A percentile compares a stretch with the other conserved stretches of the same genome.
Conservation (phyloP, 2,888 invertebrate genomes). For the Epirrhoe tristata region DNA sequence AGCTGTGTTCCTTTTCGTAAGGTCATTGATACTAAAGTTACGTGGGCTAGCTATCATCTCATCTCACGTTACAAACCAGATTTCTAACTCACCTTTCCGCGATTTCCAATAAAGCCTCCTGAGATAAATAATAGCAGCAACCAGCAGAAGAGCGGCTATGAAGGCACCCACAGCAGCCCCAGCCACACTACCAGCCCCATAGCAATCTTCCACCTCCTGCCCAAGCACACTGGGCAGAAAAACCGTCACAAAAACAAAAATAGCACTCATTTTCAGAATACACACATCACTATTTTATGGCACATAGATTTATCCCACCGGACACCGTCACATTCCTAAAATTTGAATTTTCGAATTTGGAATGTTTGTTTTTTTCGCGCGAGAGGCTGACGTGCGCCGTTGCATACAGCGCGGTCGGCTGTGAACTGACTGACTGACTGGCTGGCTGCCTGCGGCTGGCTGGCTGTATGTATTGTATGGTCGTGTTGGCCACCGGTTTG, state of each 20-base stretch:
- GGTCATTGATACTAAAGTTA: slow-evolving; percentile 25
- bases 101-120: slow-evolving; percentile 87
- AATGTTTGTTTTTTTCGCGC: slow-evolving; percentile 61
- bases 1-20: slow-evolving; percentile 10
- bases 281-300: slow-evolving; percentile 76
- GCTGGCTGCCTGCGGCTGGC: slow-evolving; percentile 20
- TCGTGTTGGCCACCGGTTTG: slow-evolving; percentile 46
- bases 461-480: slow-evolving; percentile 17
- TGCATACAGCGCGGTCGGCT: slow-evolving; percentile 74
- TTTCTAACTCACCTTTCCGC: slow-evolving; percentile 78
- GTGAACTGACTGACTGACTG: slow-evolving; percentile 47
- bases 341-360: slow-evolving; percentile 64
- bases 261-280: slow-evolving; percentile 74
- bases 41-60: slow-evolving; percentile 32
- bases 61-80: slow-evolving; percentile 27
- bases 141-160: slow-evolving; percentile 86
- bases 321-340: slow-evolving; percentile 76
- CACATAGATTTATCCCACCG: slow-evolving; percentile 66
- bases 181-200: slow-evolving; percentile 89
- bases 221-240: slow-evolving; percentile 77
- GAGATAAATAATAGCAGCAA: slow-evolving; percentile 84
- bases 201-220: slow-evolving; percentile 83
- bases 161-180: slow-evolving; percentile 90
- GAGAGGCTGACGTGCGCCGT: slow-evolving; percentile 66
- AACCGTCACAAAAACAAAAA: slow-evolving; percentile 75